A percentile compares a stretch with the other conserved stretches of the same genome.
Conservation (phyloP, 2,888 invertebrate species). For the Scaptomyza cyrtandrae region DNA sequence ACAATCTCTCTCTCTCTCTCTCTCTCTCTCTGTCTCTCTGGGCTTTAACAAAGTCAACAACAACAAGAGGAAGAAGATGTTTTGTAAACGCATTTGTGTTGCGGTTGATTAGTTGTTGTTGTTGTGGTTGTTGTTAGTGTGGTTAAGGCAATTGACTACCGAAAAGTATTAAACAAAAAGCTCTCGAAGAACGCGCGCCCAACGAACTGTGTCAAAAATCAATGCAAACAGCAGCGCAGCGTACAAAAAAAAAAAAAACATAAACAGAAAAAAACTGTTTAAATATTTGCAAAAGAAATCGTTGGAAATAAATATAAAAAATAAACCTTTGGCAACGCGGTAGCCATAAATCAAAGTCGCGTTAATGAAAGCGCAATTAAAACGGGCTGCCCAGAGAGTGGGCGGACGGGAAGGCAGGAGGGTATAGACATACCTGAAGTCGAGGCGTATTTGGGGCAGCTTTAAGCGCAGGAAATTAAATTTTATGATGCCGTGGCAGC, state of each 20-base stretch:
- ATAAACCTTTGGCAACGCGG: slow-evolving; percentile 77
- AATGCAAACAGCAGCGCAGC: slow-evolving; percentile 65
- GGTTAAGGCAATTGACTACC: slow-evolving; percentile 74
- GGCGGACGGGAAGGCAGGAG: slow-evolving; percentile 9
- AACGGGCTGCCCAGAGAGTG: slow-evolving; percentile 63
- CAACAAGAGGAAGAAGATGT: slow-evolving; percentile 29
- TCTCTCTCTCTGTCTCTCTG: slow-evolving; percentile 5
- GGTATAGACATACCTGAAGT: slow-evolving; percentile 27
- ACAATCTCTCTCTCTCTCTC: slow-evolving; percentile 9
- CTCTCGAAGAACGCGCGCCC: slow-evolving; percentile 46
- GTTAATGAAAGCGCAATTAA: slow-evolving; percentile 82
- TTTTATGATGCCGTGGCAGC: slow-evolving; percentile 77
- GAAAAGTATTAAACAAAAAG: slow-evolving; percentile 79
- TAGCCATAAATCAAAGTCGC: slow-evolving; percentile 82
- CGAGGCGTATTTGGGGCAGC: slow-evolving; percentile 73
- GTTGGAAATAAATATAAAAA: slow-evolving; percentile 57
- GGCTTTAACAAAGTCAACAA: slow-evolving; percentile 29
- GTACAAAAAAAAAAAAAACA: slow-evolving; percentile 10
- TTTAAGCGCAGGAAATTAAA: slow-evolving; percentile 80
- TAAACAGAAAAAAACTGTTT: slow-evolving; percentile 58
- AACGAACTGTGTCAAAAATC: slow-evolving; percentile 64
- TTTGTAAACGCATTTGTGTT: slow-evolving; percentile 67
- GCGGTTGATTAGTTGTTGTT: slow-evolving; percentile 26
- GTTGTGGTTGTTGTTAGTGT: slow-evolving; percentile 20
- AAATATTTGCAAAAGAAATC: slow-evolving; percentile 82